Conservation (phyloP, 2,113 vertebrate genomes). For the Lepus timidus region DNA sequence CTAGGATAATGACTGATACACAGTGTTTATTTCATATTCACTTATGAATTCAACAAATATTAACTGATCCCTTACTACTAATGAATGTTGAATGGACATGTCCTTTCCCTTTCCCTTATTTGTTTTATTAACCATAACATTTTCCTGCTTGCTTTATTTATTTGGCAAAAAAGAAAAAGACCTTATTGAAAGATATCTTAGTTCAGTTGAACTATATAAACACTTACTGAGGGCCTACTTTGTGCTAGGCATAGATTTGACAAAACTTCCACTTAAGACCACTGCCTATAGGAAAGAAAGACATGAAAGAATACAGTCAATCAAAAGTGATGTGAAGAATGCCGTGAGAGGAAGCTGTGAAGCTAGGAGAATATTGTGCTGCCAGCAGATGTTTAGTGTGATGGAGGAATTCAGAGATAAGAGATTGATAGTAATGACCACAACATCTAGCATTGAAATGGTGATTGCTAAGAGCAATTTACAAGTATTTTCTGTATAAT, state of each 20-base stretch:
- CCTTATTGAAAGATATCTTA: constrained; percentile 26
- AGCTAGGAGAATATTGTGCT: background rate
- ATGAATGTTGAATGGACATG: background rate
- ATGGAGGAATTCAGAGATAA: background rate
- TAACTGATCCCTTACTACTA: background rate
- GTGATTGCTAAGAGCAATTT: background rate
- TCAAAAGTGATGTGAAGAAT: background rate
- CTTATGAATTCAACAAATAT: background rate
- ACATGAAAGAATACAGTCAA: background rate
- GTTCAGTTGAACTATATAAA: background rate
- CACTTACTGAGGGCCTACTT: background rate
- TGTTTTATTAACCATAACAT: background rate
- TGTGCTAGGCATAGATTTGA: background rate
- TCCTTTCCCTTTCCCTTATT: background rate
- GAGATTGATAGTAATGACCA: background rate
- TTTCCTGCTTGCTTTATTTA: background rate
- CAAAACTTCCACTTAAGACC: background rate
- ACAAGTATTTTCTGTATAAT: background rate
- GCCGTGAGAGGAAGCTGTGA: background rate
- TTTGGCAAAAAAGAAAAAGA: background rate
- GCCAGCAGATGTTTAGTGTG: background rate
- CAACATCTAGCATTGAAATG: too few relatives aligned
- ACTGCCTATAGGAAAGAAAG: background rate
- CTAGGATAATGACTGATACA: background rate
- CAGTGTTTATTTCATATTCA: background rate